Evolutionary conservation across 2,888 invertebrate genomes (phyloP).

Genomic region (Ferdinandea cuprea): DNA sequence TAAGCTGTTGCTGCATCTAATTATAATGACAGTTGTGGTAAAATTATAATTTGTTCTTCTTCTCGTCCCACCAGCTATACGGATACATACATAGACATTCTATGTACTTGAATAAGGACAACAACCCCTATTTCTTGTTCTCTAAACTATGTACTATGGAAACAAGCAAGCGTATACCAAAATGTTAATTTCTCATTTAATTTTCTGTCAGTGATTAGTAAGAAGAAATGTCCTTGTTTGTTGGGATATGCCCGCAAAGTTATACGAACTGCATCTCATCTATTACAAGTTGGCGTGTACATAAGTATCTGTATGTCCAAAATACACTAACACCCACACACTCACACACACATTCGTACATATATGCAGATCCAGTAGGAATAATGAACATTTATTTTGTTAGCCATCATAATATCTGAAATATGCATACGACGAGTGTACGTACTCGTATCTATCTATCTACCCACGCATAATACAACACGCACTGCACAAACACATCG

Average conservation of each 20-base stretch:
- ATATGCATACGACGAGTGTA: conserved; percentile 44
- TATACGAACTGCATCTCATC: conserved; percentile 27
- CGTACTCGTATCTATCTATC: too few relatives aligned
- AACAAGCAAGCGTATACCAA: not conserved
- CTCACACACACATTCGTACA: too few relatives aligned
- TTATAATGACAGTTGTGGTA: conserved; percentile 39
- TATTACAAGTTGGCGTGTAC: conserved; percentile 21
- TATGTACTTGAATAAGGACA: conserved; percentile 23
- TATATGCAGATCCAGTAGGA: conserved; percentile 45
- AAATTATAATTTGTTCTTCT: conserved; percentile 35
- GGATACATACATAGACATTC: not conserved
- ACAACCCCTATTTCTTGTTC: conserved; percentile 18
- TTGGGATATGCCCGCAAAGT: conserved; percentile 3
- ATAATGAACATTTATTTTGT: conserved; percentile 69
- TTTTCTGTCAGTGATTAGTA: conserved; percentile 43
- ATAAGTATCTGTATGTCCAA: conserved; percentile 4
- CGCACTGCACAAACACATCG: conserved; percentile 51
- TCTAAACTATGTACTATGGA: not conserved
- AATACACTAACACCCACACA: conserved; percentile 30
- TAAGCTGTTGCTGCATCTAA: conserved; percentile 44
- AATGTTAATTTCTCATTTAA: conserved; percentile 36
- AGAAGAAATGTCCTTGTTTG: conserved; percentile 32
- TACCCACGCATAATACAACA: conserved; percentile 65
- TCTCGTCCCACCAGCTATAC: not conserved
- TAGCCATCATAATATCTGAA: conserved; percentile 53